These are phyloP conservation scores for Celastrina argiolus DNA, from an alignment of 2,888 invertebrate genomes.

Conservation along the genomic window DNA sequence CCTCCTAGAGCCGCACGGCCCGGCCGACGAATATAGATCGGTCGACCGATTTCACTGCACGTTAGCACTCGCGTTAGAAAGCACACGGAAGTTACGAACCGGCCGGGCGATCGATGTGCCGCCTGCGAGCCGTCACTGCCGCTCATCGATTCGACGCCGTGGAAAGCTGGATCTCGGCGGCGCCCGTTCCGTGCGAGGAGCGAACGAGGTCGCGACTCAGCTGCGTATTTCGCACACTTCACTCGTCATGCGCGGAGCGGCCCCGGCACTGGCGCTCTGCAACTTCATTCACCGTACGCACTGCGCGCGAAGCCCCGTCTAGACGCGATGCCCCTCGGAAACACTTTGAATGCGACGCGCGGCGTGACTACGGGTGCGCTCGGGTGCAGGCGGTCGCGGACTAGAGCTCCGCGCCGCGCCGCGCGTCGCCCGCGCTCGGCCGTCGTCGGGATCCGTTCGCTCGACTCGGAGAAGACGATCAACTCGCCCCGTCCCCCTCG, in stretches of 20 bases:
- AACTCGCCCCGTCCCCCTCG: slow-evolving; percentile 43
- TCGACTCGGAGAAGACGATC: slow-evolving; percentile 62
- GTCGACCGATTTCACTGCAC: slow-evolving; percentile 40
- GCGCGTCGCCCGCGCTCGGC: slow-evolving; percentile 63
- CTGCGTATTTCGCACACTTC: slow-evolving; percentile 41
- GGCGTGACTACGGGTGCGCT: slow-evolving; percentile 48
- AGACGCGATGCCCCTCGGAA: slow-evolving; percentile 21
- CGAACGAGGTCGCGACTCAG: slow-evolving; percentile 64
- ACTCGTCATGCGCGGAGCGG: slow-evolving; percentile 32
- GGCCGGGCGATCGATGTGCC: slow-evolving; percentile 69
- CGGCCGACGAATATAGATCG: slow-evolving; percentile 37
- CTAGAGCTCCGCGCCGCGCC: slow-evolving; percentile 64
- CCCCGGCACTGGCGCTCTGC: slow-evolving; percentile 26
- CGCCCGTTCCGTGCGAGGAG: slow-evolving; percentile 41
- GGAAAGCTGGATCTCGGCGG: slow-evolving; percentile 51
- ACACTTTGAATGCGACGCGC: slow-evolving; percentile 36
- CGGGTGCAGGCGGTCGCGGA: slow-evolving; percentile 60
- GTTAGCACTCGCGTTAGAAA: slow-evolving; percentile 32
- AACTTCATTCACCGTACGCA: slow-evolving; percentile 33
- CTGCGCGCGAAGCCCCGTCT: slow-evolving; percentile 35
- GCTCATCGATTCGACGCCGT: slow-evolving; percentile 56
- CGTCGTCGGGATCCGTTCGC: slow-evolving; percentile 49
- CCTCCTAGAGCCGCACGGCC: slow-evolving; percentile 31
- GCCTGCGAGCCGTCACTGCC: slow-evolving; percentile 58
- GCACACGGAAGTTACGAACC: slow-evolving; percentile 32